Evolutionary conservation across 2,113 vertebrate species (phyloP), one percentile per base, ranked within the genome.

Genomic region (Apteryx mantelli): DNA sequence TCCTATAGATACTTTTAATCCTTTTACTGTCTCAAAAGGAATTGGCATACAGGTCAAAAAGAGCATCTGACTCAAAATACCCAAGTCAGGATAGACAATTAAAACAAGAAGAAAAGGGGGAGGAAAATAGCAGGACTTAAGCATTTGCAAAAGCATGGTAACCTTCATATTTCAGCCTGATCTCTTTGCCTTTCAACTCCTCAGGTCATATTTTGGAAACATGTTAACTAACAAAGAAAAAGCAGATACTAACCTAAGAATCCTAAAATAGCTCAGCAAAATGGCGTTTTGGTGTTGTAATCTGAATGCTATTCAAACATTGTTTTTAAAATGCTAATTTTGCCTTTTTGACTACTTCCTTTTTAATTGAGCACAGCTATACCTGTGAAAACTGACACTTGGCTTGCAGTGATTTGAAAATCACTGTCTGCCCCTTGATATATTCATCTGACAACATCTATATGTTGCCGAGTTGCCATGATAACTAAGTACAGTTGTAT

Each of bases 391-490:
- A 85, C 96, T 97, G 93, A 96, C 93, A 93, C 89, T 98, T 97
- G 96, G 95, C 81, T 92, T 96, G 95, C 69, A 20, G 88, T 95
- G 94, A 98, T 98, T 98, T 95, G 95, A 96, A 97, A 97, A 92
- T 91, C 83, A 3, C 92, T 98, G 91, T 98, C 97, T 97, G 95
- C 84, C 96, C 93, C 96, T 98, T 97, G 96, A 98, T 96, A 93
- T 97, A 97, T 98, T 98, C 96, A 98, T 98, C 97, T 98, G 97
- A 98, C 96, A 98, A 98, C 97, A 98, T 98, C 97, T 98, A 98
- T 98, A 97, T 95, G 97, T 98, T 98, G 95, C 95, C 95, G 89
- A 92, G 93, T 98, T 98, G 86, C 97, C 97, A 97, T 98, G 98
- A 95, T 97, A 98, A 98, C 98, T 97, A 97, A 98, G 96, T 97